These are phyloP conservation scores for Paedocypris sp. DNA, from an alignment of 2,113 vertebrate species.

Conservation along the genomic window DNA sequence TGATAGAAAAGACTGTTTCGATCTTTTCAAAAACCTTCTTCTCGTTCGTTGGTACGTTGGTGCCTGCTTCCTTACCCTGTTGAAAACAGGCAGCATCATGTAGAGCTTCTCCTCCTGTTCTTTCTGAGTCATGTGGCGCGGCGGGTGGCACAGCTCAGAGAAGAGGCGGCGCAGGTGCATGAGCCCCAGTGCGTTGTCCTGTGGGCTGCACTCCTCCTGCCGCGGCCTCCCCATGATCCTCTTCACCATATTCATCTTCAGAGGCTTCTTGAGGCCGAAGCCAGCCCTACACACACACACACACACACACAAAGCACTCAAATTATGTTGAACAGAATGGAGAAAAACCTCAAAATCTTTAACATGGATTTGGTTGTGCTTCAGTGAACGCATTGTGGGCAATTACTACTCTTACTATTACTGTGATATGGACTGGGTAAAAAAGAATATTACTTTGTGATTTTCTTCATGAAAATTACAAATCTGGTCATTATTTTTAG, in stretches of 20 bases:
- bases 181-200: conserved; percentile 91
- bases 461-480: too few relatives aligned
- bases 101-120: conserved; percentile 98
- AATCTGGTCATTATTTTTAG: too few relatives aligned
- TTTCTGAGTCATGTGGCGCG: conserved; percentile 97
- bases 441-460: too few relatives aligned
- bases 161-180: conserved; percentile 97
- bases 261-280: conserved; percentile 65
- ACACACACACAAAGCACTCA: background rate
- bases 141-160: conserved; percentile 90
- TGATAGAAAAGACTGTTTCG: too few relatives aligned
- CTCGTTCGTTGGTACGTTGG: too few relatives aligned
- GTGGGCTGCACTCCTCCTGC: conserved; percentile 96
- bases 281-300: conserved; percentile 52
- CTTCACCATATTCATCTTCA: conserved; percentile 99
- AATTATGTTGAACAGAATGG: too few relatives aligned
- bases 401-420: too few relatives aligned
- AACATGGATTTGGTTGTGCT: too few relatives aligned
- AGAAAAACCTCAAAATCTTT: too few relatives aligned
- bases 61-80: conserved; percentile 82
- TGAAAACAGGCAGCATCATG: conserved; percentile 98
- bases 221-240: conserved; percentile 96
- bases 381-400: too few relatives aligned
- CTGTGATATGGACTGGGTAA: too few relatives aligned
- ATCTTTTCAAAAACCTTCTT: too few relatives aligned